A percentile compares a stretch with the other conserved stretches of the same genome.
Conservation (phyloP, 2,113 vertebrate species). For the Hydrolagus affinis region DNA sequence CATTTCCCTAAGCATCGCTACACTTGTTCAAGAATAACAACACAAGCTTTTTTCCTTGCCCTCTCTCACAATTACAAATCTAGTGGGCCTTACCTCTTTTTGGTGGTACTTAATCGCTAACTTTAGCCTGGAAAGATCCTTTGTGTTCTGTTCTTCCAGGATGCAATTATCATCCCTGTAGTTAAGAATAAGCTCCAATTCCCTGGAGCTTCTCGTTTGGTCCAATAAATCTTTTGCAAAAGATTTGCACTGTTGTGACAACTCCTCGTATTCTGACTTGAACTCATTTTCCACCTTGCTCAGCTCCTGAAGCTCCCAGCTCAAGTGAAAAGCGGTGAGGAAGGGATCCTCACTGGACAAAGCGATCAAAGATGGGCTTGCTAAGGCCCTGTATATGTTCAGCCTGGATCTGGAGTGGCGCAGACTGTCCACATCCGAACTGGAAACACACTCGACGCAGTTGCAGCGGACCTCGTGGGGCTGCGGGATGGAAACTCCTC, state of each 20-base stretch:
- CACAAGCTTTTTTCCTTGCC: too few species aligned
- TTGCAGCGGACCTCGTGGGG: constrained; percentile 90
- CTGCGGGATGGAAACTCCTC: constrained; percentile 85
- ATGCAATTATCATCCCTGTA: constrained; percentile 80
- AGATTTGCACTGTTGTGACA: constrained; percentile 78
- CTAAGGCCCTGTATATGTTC: constrained; percentile 88
- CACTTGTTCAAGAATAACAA: neutral
- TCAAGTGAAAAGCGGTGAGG: constrained; percentile 88
- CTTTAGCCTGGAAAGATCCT: constrained; percentile 87
- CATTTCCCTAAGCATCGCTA: neutral
- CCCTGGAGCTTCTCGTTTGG: constrained; percentile 89
- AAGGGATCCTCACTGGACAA: constrained; percentile 95
- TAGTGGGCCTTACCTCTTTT: constrained; percentile 77
- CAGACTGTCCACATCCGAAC: constrained; percentile 83
- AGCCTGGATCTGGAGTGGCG: constrained; percentile 87
- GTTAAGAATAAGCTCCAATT: constrained; percentile 91
- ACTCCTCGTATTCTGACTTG: constrained; percentile 87
- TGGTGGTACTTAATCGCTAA: constrained; percentile 94
- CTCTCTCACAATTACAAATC: neutral
- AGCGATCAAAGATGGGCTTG: constrained; percentile 83
- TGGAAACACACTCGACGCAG: constrained; percentile 83
- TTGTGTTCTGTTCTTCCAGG: constrained; percentile 72
- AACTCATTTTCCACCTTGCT: constrained; percentile 96
- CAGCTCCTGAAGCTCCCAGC: constrained; percentile 91
- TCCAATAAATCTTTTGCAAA: constrained; percentile 95